Evolutionary conservation across 2,888 invertebrate species (phyloP).

Genomic region (Idaea dimidiata): DNA sequence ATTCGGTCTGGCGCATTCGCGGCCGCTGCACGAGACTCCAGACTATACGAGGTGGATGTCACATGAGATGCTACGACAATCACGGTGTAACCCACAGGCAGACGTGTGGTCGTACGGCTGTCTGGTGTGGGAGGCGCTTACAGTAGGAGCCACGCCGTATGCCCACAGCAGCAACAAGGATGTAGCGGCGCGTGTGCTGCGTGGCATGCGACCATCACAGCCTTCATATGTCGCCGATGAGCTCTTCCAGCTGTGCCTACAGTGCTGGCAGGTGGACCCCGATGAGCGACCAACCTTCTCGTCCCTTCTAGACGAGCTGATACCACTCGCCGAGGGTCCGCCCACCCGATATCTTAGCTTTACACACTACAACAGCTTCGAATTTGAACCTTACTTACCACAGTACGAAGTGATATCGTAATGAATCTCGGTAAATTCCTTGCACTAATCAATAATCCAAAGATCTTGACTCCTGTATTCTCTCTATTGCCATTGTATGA

Average conservation of each 20-base stretch:
- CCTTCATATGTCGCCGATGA: slow-evolving; percentile 88
- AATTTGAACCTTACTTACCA: slow-evolving; percentile 68
- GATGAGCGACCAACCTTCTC: slow-evolving; percentile 89
- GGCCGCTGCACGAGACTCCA: slow-evolving; percentile 82
- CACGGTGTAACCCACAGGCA: slow-evolving; percentile 85
- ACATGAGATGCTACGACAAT: slow-evolving; percentile 87
- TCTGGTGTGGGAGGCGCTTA: slow-evolving; percentile 90
- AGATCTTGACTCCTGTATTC: slow-evolving; percentile 23
- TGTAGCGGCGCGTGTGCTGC: slow-evolving; percentile 83
- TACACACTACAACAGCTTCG: slow-evolving; percentile 70
- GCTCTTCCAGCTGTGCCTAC: slow-evolving; percentile 89
- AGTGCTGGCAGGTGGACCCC: slow-evolving; percentile 92
- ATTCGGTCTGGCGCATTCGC: slow-evolving; percentile 87
- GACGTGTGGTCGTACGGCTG: slow-evolving; percentile 93
- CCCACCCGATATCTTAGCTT: slow-evolving; percentile 65
- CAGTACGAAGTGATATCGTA: slow-evolving; percentile 69
- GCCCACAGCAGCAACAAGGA: slow-evolving; percentile 84
- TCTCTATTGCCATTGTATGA: not conserved
- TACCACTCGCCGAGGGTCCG: slow-evolving; percentile 55
- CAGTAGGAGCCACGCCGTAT: slow-evolving; percentile 90
- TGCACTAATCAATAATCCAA: slow-evolving; percentile 26
- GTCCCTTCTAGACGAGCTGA: slow-evolving; percentile 76
- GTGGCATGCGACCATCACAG: slow-evolving; percentile 87
- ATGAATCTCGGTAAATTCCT: slow-evolving; percentile 15
- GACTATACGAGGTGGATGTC: slow-evolving; percentile 91